A percentile compares a stretch with the other conserved stretches of the same genome.
Conservation (phyloP, 2,888 invertebrate species). For the Eristalinus sepulchralis region DNA sequence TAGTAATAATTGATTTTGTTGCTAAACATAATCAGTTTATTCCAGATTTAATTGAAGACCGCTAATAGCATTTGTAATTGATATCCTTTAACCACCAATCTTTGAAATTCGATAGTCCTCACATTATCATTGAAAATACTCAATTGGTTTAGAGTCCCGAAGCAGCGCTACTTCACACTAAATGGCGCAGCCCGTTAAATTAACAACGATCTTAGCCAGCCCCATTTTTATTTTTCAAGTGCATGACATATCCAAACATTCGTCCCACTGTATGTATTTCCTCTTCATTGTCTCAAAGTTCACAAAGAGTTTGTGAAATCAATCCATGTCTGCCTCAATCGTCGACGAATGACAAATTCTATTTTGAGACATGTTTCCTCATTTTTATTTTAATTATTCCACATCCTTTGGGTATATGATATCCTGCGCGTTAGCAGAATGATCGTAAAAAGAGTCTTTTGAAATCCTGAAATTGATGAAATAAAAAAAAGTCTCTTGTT, state of each 20-base stretch:
- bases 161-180: slow-evolving; percentile 53
- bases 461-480: slow-evolving; percentile 33
- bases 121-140: slow-evolving; percentile 26
- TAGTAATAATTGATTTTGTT: too few relatives aligned
- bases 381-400: slow-evolving; percentile 59
- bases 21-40: too few relatives aligned
- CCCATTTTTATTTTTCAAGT: slow-evolving; percentile 8
- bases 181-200: slow-evolving; percentile 22
- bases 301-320: slow-evolving; percentile 57
- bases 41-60: too few relatives aligned
- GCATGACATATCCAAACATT: slow-evolving; percentile 28
- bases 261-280: slow-evolving; percentile 30
- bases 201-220: slow-evolving; percentile 6
- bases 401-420: slow-evolving; percentile 60
- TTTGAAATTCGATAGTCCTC: slow-evolving; percentile 47
- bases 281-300: slow-evolving; percentile 48
- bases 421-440: slow-evolving; percentile 33
- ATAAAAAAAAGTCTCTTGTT: slow-evolving; percentile 21
- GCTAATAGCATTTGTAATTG: slow-evolving; percentile 45
- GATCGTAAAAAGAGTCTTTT: slow-evolving; percentile 46
- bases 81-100: slow-evolving; percentile 36
- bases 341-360: slow-evolving; percentile 63
- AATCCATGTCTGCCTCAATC: slow-evolving; percentile 46
- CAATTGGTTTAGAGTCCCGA: slow-evolving; percentile 35
- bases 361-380: slow-evolving; percentile 34